Conservation (phyloP, 2,113 vertebrate genomes). For the Rhadina sibilatrix region DNA sequence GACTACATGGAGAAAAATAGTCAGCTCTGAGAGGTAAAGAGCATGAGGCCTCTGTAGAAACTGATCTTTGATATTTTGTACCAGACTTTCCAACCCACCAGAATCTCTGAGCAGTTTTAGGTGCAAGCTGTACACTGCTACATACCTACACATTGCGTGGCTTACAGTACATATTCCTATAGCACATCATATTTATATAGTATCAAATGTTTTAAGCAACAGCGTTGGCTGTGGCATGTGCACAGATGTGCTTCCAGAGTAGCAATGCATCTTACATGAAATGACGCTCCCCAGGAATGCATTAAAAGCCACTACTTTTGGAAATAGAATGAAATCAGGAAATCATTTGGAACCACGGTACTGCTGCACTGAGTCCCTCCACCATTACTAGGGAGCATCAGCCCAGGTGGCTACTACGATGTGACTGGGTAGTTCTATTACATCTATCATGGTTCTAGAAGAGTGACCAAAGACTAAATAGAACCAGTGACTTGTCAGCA, state of each 20-base stretch:
- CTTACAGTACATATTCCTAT: background rate
- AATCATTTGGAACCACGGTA: background rate
- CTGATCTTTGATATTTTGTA: background rate
- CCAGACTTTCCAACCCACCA: background rate
- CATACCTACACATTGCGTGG: fast-evolving
- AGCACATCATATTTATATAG: background rate
- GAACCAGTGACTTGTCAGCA: fast-evolving
- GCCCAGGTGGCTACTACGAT: background rate
- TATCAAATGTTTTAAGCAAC: background rate
- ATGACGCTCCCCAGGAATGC: background rate
- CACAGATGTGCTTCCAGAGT: background rate
- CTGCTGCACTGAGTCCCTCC: background rate
- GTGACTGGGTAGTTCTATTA: background rate
- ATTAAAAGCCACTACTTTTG: background rate
- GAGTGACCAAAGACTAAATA: background rate
- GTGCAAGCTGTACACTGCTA: background rate
- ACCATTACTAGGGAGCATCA: background rate
- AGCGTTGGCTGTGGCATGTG: background rate
- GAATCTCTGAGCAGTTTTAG: background rate
- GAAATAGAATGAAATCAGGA: background rate
- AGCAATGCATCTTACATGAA: background rate
- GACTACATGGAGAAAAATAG: background rate
- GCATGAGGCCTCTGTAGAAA: background rate
- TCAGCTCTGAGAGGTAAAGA: background rate
- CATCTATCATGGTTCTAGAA: background rate